A percentile compares a stretch with the other conserved stretches of the same genome.
phyloP scores from a whole-genome alignment of 2,113 vertebrate genomes.

The Rhea americana region DNA sequence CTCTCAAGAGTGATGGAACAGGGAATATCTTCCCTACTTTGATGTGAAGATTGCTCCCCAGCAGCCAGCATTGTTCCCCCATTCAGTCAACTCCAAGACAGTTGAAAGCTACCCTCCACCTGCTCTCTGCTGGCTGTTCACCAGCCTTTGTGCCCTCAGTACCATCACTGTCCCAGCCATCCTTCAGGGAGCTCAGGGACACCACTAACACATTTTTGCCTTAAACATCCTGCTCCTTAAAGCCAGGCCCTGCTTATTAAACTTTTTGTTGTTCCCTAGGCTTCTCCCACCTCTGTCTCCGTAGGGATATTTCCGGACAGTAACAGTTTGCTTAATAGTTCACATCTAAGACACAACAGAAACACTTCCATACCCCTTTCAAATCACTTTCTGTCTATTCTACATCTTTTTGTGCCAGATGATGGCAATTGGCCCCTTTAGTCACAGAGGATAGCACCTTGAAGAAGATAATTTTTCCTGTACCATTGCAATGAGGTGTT shows the following conservation, averaged over 20 bases:
- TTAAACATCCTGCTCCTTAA: background rate
- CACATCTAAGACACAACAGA: background rate
- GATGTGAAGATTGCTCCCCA: background rate
- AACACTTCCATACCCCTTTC: background rate
- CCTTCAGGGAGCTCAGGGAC: accelerated
- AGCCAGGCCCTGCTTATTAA: background rate
- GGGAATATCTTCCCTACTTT: background rate
- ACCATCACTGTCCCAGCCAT: background rate
- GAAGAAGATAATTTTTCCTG: background rate
- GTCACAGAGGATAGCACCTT: background rate
- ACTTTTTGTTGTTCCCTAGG: accelerated
- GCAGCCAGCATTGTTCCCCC: background rate
- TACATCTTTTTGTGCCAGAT: background rate
- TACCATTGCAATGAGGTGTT: background rate
- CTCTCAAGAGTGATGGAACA: background rate
- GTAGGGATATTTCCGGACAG: background rate
- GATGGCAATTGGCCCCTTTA: background rate
- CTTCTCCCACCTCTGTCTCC: background rate
- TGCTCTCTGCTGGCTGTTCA: background rate
- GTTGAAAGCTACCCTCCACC: background rate
- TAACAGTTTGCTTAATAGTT: background rate
- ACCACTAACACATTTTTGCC: background rate
- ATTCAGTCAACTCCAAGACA: no score
- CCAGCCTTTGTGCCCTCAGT: accelerated
- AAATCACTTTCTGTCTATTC: background rate